Evolutionary conservation across 1,140 invertebrate species (phyloP).

Genomic region (Brachionus koreanus): DNA sequence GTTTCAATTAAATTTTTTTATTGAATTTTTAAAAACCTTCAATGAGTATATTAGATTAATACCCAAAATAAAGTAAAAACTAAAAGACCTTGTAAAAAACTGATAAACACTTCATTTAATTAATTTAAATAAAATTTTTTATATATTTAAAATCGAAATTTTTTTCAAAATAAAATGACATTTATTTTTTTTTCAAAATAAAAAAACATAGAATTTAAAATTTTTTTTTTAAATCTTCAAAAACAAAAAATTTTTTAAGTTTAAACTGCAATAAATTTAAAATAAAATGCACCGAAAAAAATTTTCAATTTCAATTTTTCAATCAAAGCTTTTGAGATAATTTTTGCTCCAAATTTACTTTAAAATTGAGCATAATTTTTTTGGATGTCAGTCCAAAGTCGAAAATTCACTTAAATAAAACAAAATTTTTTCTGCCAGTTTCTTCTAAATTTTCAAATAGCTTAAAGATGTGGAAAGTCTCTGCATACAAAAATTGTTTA

Average conservation of each 20-base stretch:
- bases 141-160: too few species aligned
- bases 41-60: too few species aligned
- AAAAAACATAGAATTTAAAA: too few species aligned
- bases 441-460: not conserved
- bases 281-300: not conserved
- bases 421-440: not conserved
- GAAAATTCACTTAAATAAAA: not conserved
- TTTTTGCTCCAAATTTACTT: not conserved
- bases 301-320: constrained; percentile 15
- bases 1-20: too few species aligned
- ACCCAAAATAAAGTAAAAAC: too few species aligned
- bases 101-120: too few species aligned
- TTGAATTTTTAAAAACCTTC: too few species aligned
- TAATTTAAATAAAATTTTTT: too few species aligned
- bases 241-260: not conserved
- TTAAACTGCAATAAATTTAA: not conserved
- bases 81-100: too few species aligned
- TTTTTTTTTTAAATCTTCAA: too few species aligned
- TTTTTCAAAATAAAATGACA: too few species aligned
- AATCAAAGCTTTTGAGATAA: not conserved
- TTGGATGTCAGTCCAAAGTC: constrained; percentile 1
- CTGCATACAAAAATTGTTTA: not conserved
- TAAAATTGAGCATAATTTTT: not conserved
- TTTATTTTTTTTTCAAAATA: too few species aligned
- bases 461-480: constrained; percentile 25